These are phyloP conservation scores for Matsumyia berberina DNA, from an alignment of 2,888 invertebrate species.

Conservation along the genomic window DNA sequence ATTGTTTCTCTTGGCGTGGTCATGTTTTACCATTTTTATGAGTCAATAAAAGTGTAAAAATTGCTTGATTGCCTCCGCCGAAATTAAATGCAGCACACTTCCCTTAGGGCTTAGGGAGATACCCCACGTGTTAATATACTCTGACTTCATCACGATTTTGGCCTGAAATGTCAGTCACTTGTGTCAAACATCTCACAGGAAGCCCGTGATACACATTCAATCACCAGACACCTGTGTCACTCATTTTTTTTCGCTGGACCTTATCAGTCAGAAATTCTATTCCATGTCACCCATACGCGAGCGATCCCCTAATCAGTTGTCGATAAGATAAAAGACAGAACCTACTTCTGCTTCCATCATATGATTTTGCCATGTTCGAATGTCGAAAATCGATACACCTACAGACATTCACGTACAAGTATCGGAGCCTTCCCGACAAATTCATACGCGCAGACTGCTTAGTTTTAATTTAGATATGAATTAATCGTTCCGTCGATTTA, in stretches of 20 bases:
- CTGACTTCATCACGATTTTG: neutral
- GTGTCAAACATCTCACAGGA: neutral
- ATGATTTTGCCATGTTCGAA: constrained; percentile 56
- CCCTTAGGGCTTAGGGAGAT: neutral
- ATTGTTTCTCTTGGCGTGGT: too few species aligned
- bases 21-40: too few species aligned
- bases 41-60: too few species aligned
- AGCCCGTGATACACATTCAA: constrained; percentile 13
- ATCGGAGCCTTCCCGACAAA: neutral
- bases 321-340: constrained; percentile 63
- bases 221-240: constrained; percentile 43
- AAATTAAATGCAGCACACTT: too few species aligned
- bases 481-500: constrained; percentile 38
- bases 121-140: neutral
- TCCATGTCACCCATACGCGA: constrained; percentile 22
- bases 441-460: constrained; percentile 8
- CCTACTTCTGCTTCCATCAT: constrained; percentile 49
- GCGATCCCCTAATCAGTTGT: constrained; percentile 40
- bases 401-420: constrained; percentile 1
- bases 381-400: constrained; percentile 57
- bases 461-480: constrained; percentile 37
- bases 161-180: neutral
- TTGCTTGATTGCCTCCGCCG: too few species aligned
- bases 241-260: constrained; percentile 22
- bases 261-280: constrained; percentile 50